Conservation (phyloP, 2,888 invertebrate genomes). For the Crepidodera aurea region DNA sequence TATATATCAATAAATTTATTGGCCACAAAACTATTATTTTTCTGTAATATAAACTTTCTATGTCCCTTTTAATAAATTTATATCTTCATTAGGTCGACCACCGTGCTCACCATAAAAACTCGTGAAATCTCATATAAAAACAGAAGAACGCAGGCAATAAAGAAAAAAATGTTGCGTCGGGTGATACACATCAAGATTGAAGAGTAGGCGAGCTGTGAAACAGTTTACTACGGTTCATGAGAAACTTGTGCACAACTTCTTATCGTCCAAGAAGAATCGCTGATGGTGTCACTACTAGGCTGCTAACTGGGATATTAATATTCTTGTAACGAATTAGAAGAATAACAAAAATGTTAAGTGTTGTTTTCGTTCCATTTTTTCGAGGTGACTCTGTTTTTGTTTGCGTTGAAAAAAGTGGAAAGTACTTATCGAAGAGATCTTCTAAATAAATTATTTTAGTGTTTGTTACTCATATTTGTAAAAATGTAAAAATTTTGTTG, state of each 20-base stretch:
- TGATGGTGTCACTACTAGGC: conserved; percentile 53
- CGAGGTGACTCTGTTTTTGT: conserved; percentile 19
- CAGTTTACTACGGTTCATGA: conserved; percentile 55
- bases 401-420: neutral
- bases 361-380: conserved; percentile 23
- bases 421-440: no score
- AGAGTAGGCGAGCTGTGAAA: conserved; percentile 55
- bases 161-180: conserved; percentile 44
- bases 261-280: conserved; percentile 53
- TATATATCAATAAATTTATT: no score
- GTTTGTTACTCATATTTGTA: no score
- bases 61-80: no score
- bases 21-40: no score
- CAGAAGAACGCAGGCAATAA: conserved; percentile 40
- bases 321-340: conserved; percentile 54
- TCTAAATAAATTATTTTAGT: no score
- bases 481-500: no score
- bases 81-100: conserved; percentile 9
- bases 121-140: conserved; percentile 15
- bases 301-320: conserved; percentile 50
- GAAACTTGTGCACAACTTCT: conserved; percentile 53
- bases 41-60: no score
- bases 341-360: conserved; percentile 37
- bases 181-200: conserved; percentile 54
- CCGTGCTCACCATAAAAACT: conserved; percentile 18